Base-by-base conservation (phyloP, 2,888 invertebrate genomes). In the Rhynchonema sp. region DNA sequence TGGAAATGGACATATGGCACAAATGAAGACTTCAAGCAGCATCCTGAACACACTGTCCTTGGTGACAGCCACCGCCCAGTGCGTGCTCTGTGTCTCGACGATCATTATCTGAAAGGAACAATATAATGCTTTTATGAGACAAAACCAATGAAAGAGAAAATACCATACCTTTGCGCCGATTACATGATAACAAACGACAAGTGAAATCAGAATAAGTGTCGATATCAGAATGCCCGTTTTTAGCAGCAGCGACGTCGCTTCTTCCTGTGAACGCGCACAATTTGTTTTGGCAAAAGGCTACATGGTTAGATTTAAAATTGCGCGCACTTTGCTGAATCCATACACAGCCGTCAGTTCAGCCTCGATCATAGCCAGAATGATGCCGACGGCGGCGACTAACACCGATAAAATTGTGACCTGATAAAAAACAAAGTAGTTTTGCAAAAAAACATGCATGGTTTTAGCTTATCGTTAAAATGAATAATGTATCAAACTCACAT, bases 71-170 rank as follows among this genome's bases (percentile, higher is more conserved):
- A 98, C 94, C 74, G 94, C 83, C 94, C 96, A 96, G 80, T 96
- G 94, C 77, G 96, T 92, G 67, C 94, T 92, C 80, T 96, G 96
- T 82, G 98, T 98, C 83, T 98, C 96, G 79, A 96, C 91, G 85
- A 96, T 91, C 82, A 96, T 94, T 80, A 98, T 84, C 94, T 98
- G 82, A 23, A 23, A 52, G 9, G 52, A 20, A 52, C n/a, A 52
- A 20, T 52, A 17, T 52, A 23, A 52, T 52, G 38, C 9, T 38
- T 38, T 6, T 17, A 13, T 13, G 38, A 6, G 38, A 38, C 38
- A 38, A 38, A 38, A 38, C 38, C 9, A 17, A 38, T 38, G 6
- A 38, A 38, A 38, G 38, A 13, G 38, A 38, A 38, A 38, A 17
- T 13, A 38, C 38, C 6, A 57, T 80, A 96, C 96, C 88, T 94